Evolutionary conservation across 2,888 invertebrate genomes (phyloP).

Genomic region (Scrobipalpa atriplicella): DNA sequence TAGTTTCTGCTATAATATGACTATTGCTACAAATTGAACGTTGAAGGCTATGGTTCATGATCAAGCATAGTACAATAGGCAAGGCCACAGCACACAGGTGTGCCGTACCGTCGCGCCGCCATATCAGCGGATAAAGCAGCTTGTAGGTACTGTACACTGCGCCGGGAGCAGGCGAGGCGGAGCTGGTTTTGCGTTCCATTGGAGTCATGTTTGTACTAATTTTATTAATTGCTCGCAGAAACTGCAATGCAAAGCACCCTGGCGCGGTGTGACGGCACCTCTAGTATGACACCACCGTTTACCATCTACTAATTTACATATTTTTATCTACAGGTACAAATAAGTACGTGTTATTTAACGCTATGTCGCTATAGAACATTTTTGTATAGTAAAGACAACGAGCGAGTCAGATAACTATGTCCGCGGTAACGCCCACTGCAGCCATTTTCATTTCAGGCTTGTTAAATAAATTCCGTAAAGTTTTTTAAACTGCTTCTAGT

Average conservation of each 20-base stretch:
- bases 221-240: too few species aligned
- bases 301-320: conserved; percentile 21
- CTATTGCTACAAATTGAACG: conserved; percentile 5
- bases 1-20: background rate
- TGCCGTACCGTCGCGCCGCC: conserved; percentile 31
- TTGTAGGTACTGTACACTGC: too few species aligned
- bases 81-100: conserved; percentile 41
- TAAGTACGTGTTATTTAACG: conserved; percentile 5
- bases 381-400: background rate
- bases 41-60: conserved; percentile 34
- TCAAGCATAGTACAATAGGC: conserved; percentile 35
- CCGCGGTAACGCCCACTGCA: background rate
- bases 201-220: too few species aligned
- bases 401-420: background rate
- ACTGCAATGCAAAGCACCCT: too few species aligned
- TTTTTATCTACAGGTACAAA: conserved; percentile 8
- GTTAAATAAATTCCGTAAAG: too few species aligned
- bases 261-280: too few species aligned
- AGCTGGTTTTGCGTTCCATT: too few species aligned
- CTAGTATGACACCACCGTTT: conserved; percentile 29
- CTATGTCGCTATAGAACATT: background rate
- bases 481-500: too few species aligned
- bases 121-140: conserved; percentile 26
- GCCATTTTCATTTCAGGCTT: background rate
- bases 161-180: too few species aligned